Evolutionary conservation across 2,888 invertebrate genomes (phyloP), one percentile per base, ranked within the genome.

Genomic region (Campoplex nolae): DNA sequence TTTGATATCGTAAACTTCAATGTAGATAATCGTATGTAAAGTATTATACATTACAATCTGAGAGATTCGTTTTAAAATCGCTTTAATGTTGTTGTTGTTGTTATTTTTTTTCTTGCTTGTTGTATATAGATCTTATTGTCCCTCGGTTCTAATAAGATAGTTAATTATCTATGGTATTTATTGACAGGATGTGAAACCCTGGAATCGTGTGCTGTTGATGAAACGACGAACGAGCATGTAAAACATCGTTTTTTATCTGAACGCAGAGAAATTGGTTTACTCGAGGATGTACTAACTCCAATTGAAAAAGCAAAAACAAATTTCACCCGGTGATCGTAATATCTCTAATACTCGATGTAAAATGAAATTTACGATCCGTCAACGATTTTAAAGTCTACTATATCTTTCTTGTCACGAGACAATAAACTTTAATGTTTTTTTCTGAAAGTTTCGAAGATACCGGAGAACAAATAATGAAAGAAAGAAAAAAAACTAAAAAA

Each of bases 81-180:
- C 68, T 62, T 48, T 56, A 67, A 51, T 76, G 23, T 54, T 23
- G 23, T 23, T 23, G 23, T 23, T 23, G 23, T 23, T 23, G 23
- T 23, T 23, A 0, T 23, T 23, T 80, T 73, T 68, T 23, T 62
- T 48, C 28, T 76, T 51, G 38, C 45, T 56, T 62, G 56, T 77
- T 77, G 45, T 75, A 86, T 13, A 45, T 80, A 58, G 83, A 83
- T 83, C 62, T 86, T 86, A 86, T 86, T 83, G 86, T 83, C 83
- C 79, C 79, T 86, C 86, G 83, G 56, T 83, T 83, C 80, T 83
- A 83, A 62, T 75, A 32, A 62, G 79, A 79, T 79, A 86, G 75
- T 79, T 86, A 79, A 35, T 79, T 79, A 13, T 67, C 70, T 83
- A 45, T 16, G 38, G n/a, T 75, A 68, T 78, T 86, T 71, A 79